phyloP scores from a whole-genome alignment of 2,888 invertebrate genomes.

The Erebia palarica region DNA sequence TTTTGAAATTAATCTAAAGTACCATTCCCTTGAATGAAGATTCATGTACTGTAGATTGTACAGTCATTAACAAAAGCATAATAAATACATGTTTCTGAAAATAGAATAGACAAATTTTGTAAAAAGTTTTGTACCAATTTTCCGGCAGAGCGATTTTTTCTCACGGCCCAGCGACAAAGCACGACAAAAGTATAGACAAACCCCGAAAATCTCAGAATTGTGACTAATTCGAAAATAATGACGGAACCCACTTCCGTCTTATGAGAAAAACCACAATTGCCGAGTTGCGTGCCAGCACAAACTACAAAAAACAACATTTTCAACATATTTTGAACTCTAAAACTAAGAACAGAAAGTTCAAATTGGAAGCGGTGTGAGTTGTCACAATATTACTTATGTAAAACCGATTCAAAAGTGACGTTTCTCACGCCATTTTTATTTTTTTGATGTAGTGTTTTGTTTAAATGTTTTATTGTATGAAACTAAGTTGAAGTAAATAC shows the following conservation, averaged over 20 bases:
- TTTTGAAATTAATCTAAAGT: too few relatives aligned
- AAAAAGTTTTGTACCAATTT: constrained; percentile 38
- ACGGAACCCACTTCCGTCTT: constrained; percentile 67
- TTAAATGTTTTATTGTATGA: constrained; percentile 23
- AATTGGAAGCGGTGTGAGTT: constrained; percentile 13
- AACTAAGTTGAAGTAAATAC: constrained; percentile 19
- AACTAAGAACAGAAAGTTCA: background rate
- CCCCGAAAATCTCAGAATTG: constrained; percentile 59
- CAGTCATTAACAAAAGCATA: background rate
- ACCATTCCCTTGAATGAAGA: too few relatives aligned
- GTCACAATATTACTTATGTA: constrained; percentile 37
- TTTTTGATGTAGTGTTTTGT: constrained; percentile 35
- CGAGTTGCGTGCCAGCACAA: constrained; percentile 67
- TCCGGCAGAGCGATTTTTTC: constrained; percentile 39
- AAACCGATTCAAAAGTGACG: constrained; percentile 41
- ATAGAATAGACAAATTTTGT: background rate
- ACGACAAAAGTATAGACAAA: constrained; percentile 32
- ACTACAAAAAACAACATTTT: constrained; percentile 60
- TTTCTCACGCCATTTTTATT: constrained; percentile 42
- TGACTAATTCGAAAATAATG: constrained; percentile 78
- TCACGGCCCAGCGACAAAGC: constrained; percentile 41
- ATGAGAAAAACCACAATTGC: constrained; percentile 72
- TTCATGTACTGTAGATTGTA: background rate
- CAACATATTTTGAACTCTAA: constrained; percentile 32
- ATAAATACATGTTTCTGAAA: constrained; percentile 11